A percentile compares a stretch with the other conserved stretches of the same genome.
Evolutionary conservation across 2,888 invertebrate species (phyloP).

Genomic region (Ashinkailepas kermadecensis): DNA sequence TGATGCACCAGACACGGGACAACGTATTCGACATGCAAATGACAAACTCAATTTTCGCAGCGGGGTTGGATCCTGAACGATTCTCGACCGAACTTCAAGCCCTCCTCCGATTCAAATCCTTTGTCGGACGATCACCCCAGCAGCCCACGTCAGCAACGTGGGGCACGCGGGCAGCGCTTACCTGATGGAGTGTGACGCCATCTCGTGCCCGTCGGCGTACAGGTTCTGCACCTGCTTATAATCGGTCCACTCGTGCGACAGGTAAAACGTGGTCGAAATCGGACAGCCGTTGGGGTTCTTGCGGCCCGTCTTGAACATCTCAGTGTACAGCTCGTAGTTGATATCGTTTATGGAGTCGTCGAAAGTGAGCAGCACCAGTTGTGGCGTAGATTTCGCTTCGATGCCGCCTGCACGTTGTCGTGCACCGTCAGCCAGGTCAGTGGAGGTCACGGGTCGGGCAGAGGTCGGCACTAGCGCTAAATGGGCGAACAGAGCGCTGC

Average conservation of each 20-base stretch:
- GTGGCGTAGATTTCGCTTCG: constrained; percentile 88
- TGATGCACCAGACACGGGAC: no score
- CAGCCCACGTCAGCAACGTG: no score
- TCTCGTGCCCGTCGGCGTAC: constrained; percentile 89
- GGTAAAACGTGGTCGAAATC: constrained; percentile 46
- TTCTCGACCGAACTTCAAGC: no score
- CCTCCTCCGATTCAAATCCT: no score
- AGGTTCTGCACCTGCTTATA: constrained; percentile 96
- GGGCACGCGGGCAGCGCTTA: constrained; percentile 26
- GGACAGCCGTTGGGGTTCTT: constrained; percentile 63
- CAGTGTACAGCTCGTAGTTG: constrained; percentile 83
- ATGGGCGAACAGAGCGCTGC: no score
- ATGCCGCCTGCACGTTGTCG: constrained; percentile 58
- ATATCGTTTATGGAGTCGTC: constrained; percentile 92
- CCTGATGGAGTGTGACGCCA: constrained; percentile 87
- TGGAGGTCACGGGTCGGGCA: constrained; percentile 39
- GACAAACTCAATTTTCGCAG: no score
- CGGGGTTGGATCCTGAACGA: no score
- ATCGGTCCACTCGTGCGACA: constrained; percentile 80
- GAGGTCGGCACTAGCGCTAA: background rate
- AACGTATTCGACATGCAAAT: no score
- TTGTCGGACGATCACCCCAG: no score
- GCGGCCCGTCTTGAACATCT: constrained; percentile 81
- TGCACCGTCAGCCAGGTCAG: no score
- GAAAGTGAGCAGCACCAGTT: constrained; percentile 84